Conservation (phyloP, 2,797 vertebrate genomes). For the Acropternis orthonyx region DNA sequence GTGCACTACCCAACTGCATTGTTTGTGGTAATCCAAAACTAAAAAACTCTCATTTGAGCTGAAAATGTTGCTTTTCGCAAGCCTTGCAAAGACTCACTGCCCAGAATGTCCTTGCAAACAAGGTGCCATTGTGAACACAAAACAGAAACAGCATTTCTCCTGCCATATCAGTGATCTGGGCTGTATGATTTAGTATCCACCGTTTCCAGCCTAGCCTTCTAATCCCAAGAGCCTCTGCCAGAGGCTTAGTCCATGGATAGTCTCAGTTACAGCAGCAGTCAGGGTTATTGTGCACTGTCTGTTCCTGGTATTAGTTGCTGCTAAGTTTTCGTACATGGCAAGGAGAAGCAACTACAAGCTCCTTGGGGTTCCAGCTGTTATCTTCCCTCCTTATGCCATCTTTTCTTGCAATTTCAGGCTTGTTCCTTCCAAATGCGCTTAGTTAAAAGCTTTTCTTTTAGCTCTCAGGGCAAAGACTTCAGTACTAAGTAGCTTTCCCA, state of each 20-base stretch:
- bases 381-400: conserved; percentile 34
- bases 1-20: background rate
- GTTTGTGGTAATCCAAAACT: background rate
- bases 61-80: background rate
- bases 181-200: background rate
- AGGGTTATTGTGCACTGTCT: background rate
- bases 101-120: background rate
- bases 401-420: conserved; percentile 44
- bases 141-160: background rate
- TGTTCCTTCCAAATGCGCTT: conserved; percentile 33
- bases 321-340: background rate
- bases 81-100: background rate
- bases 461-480: conserved; percentile 27
- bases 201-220: background rate
- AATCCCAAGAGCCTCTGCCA: background rate
- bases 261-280: background rate
- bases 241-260: background rate
- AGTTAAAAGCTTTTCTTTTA: conserved; percentile 35
- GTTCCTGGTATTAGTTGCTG: background rate
- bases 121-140: background rate
- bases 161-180: background rate
- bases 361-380: conserved; percentile 54
- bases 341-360: conserved; percentile 39
- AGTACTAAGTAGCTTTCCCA: conserved; percentile 41
- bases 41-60: background rate